Conservation (phyloP, 2,113 vertebrate genomes). For the Copsychus sechellarum region DNA sequence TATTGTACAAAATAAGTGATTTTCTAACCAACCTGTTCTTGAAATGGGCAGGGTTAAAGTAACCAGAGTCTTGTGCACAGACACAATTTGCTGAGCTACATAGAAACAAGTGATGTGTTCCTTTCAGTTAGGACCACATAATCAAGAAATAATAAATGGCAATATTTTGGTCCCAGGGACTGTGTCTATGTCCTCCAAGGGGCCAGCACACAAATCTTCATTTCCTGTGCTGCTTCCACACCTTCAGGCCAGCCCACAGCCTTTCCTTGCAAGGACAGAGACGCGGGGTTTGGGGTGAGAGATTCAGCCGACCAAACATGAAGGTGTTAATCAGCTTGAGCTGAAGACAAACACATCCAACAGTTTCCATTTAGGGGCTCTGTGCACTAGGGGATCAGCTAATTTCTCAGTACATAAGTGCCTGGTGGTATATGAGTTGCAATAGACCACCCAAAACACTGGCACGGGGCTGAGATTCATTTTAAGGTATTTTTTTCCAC, state of each 20-base stretch:
- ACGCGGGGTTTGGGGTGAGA: neutral
- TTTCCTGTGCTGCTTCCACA: neutral
- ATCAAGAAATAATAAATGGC: neutral
- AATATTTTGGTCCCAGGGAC: neutral
- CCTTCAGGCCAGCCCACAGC: neutral
- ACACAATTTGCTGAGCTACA: neutral
- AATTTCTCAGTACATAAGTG: neutral
- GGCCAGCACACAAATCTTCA: neutral
- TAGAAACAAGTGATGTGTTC: neutral
- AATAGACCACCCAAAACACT: neutral
- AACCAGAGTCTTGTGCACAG: neutral
- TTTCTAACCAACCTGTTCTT: neutral
- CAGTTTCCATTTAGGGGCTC: too few species aligned
- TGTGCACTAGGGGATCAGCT: neutral
- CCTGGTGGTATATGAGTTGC: neutral
- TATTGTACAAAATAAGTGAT: neutral
- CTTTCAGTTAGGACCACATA: neutral
- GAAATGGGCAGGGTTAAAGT: neutral
- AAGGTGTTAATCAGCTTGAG: neutral
- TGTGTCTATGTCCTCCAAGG: accelerated
- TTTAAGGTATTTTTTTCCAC: neutral
- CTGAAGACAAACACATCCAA: neutral
- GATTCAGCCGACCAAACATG: neutral
- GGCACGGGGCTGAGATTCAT: neutral
- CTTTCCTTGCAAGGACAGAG: neutral